A percentile compares a stretch with the other conserved stretches of the same genome.
These are phyloP conservation scores for Macrosoma leucophasiata DNA, from an alignment of 2,888 invertebrate species.

Conservation along the genomic window DNA sequence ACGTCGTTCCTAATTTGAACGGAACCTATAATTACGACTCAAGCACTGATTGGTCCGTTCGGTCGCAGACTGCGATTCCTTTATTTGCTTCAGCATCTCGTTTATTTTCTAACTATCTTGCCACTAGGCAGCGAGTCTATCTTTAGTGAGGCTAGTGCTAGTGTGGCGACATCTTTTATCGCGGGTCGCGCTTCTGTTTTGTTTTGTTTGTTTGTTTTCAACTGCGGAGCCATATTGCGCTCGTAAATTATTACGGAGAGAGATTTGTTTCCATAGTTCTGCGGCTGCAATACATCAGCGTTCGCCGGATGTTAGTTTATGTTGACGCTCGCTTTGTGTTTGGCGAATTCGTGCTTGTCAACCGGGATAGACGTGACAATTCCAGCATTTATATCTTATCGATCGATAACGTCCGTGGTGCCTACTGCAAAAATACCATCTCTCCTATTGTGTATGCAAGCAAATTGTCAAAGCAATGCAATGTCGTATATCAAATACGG, in stretches of 20 bases:
- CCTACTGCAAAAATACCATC: too few species aligned
- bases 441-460: too few species aligned
- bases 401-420: slow-evolving; percentile 26
- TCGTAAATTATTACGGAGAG: slow-evolving; percentile 67
- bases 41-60: slow-evolving; percentile 52
- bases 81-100: slow-evolving; percentile 39
- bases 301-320: slow-evolving; percentile 69
- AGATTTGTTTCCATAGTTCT: slow-evolving; percentile 73
- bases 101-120: slow-evolving; percentile 50
- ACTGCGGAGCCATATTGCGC: slow-evolving; percentile 63
- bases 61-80: slow-evolving; percentile 41
- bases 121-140: slow-evolving; percentile 37
- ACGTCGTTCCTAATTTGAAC: slow-evolving; percentile 66
- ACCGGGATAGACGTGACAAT: slow-evolving; percentile 40
- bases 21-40: slow-evolving; percentile 63
- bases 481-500: too few species aligned
- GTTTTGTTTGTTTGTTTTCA: slow-evolving; percentile 62
- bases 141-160: slow-evolving; percentile 52
- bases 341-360: slow-evolving; percentile 58
- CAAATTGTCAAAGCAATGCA: too few species aligned
- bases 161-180: slow-evolving; percentile 69
- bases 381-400: slow-evolving; percentile 38
- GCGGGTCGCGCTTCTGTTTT: slow-evolving; percentile 57
- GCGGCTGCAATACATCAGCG: slow-evolving; percentile 69
- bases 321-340: slow-evolving; percentile 62